Evolutionary conservation across 2,113 vertebrate genomes (phyloP).

Genomic region (Megaptera novaeangliae): DNA sequence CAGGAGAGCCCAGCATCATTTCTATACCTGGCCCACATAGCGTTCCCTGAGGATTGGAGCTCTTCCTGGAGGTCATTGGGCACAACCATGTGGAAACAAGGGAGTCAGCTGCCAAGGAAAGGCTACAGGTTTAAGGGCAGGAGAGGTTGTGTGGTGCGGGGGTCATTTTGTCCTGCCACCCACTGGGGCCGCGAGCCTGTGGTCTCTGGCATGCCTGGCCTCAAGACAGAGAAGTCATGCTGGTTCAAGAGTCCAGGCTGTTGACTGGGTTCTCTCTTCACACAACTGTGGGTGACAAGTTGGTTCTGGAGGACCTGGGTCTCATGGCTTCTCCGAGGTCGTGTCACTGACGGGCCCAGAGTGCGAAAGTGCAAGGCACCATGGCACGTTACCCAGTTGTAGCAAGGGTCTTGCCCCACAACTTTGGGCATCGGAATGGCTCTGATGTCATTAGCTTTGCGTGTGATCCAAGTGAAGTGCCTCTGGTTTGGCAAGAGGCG

Average conservation of each 20-base stretch:
- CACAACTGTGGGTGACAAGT: not conserved
- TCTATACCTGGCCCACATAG: not conserved
- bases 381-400: too few species aligned
- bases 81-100: not conserved
- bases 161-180: not conserved
- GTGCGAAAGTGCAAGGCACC: too few species aligned
- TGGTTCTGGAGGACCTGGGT: not conserved
- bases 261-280: not conserved
- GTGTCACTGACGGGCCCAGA: too few species aligned
- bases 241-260: not conserved
- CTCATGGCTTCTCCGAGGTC: rapidly evolving
- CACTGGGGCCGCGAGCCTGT: not conserved
- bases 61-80: not conserved
- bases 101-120: not conserved
- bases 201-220: not conserved
- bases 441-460: too few species aligned
- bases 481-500: too few species aligned
- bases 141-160: not conserved
- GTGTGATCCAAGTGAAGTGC: too few species aligned
- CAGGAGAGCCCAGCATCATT: not conserved
- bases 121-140: not conserved
- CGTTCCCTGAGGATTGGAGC: not conserved
- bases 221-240: not conserved
- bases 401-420: too few species aligned
- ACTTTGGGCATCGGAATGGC: too few species aligned